Conservation (phyloP, 2,797 vertebrate genomes). For the Tamandua tetradactyla region DNA sequence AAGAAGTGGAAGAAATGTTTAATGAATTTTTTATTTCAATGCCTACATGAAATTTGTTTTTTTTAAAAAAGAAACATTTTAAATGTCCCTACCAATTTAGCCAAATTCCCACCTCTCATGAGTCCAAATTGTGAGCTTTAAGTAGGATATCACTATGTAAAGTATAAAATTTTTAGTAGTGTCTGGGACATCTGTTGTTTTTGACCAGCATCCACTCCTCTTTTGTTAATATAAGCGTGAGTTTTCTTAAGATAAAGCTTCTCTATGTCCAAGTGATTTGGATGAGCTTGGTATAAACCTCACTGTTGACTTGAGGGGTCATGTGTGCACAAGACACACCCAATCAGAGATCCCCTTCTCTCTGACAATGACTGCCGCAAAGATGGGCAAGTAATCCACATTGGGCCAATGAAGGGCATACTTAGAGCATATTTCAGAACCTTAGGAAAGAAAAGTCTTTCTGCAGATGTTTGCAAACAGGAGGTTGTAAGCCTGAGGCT, state of each 20-base stretch:
- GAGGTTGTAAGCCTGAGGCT: background rate
- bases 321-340: background rate
- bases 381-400: background rate
- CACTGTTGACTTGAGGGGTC: background rate
- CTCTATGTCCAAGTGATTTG: background rate
- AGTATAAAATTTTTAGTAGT: background rate
- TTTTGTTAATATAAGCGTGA: background rate
- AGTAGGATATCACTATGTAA: background rate
- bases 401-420: background rate
- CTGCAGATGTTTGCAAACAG: background rate
- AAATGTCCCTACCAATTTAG: constrained; percentile 39
- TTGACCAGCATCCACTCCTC: background rate
- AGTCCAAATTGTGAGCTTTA: constrained; percentile 51
- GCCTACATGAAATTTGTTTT: background rate
- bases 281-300: background rate
- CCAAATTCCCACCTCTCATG: background rate
- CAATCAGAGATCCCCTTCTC: background rate
- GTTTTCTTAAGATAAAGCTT: background rate
- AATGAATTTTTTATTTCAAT: constrained; percentile 32
- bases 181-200: background rate
- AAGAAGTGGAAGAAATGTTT: background rate
- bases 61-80: background rate
- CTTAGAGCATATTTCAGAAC: background rate
- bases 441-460: background rate
- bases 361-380: background rate